Evolutionary conservation across 1,140 invertebrate genomes (phyloP).

Genomic region (Tetraneura akinire): DNA sequence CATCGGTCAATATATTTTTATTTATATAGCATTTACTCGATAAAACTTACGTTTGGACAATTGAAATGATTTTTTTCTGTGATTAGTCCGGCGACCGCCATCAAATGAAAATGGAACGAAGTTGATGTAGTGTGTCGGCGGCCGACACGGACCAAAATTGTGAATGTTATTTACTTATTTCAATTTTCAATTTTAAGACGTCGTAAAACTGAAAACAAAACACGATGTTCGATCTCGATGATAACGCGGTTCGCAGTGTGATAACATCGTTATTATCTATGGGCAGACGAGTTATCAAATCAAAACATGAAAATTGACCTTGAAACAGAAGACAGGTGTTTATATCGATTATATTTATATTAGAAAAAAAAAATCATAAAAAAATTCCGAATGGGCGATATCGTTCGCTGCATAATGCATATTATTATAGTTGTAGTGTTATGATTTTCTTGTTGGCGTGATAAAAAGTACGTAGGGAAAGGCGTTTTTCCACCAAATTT

Average conservation of each 20-base stretch:
- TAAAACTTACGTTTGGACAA: neutral
- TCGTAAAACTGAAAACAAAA: neutral
- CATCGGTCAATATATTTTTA: neutral
- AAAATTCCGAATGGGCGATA: too few species aligned
- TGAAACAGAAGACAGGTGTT: neutral
- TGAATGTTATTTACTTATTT: neutral
- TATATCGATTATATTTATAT: neutral
- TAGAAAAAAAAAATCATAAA: too few species aligned
- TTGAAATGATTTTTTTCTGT: neutral
- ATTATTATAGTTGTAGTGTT: too few species aligned
- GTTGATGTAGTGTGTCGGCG: neutral
- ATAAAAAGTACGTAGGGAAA: too few species aligned
- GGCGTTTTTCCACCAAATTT: too few species aligned
- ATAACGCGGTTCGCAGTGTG: neutral
- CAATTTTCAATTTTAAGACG: neutral
- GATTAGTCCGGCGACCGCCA: neutral
- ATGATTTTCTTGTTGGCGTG: too few species aligned
- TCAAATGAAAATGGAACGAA: neutral
- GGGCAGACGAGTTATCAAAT: neutral
- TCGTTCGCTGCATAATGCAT: too few species aligned
- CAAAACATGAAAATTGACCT: neutral
- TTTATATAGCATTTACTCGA: too few species aligned
- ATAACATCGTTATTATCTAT: too few species aligned
- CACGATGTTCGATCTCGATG: neutral
- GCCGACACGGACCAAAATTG: neutral